Evolutionary conservation across 2,113 vertebrate genomes (phyloP).

Genomic region (Brachyhypopomus gauderio): DNA sequence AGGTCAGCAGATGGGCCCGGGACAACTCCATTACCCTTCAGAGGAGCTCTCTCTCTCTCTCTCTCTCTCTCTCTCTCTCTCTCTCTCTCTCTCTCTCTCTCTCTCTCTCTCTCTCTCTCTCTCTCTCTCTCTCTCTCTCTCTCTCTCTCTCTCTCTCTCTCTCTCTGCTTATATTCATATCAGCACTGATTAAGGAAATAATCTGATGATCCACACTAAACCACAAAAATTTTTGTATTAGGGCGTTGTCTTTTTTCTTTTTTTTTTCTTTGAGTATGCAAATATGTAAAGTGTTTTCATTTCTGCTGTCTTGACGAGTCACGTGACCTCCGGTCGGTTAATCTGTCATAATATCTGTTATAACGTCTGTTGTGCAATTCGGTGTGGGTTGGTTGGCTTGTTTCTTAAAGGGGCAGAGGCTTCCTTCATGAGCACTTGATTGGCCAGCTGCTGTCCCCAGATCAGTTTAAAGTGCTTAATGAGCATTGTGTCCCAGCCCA

Average conservation of each 20-base stretch:
- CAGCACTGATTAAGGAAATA: not conserved
- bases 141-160: not conserved
- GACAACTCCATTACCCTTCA: not conserved
- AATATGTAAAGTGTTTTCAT: not conserved
- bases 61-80: not conserved
- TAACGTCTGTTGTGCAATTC: too few relatives aligned
- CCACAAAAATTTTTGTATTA: too few relatives aligned
- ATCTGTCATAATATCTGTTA: not conserved
- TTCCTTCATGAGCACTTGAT: not conserved
- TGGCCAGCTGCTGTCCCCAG: not conserved
- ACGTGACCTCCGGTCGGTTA: not conserved
- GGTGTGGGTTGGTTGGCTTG: not conserved
- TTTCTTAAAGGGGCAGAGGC: not conserved
- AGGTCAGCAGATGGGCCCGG: too few relatives aligned
- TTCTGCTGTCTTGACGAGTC: not conserved
- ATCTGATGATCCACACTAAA: too few relatives aligned
- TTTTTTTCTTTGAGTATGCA: not conserved
- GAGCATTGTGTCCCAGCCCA: not conserved
- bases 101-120: too few relatives aligned
- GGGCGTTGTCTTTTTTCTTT: not conserved
- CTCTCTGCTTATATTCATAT: not conserved
- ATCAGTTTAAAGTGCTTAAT: slow-evolving; percentile 14
- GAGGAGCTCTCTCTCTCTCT: not conserved
- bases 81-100: not conserved
- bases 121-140: too few relatives aligned